Evolutionary conservation across 2,797 vertebrate genomes (phyloP).

Genomic region (Pygocentrus nattereri): DNA sequence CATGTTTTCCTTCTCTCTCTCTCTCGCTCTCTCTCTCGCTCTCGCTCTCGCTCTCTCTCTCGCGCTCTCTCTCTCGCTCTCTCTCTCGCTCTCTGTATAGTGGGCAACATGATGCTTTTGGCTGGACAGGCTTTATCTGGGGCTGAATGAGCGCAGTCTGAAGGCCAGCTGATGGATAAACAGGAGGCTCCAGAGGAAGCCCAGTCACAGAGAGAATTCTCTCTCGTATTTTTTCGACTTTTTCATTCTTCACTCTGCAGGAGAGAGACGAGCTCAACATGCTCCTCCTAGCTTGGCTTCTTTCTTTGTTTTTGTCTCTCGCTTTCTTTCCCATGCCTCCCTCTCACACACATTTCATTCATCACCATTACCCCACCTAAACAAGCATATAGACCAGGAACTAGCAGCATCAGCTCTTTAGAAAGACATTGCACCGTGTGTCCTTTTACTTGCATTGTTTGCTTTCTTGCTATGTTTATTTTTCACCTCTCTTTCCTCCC

Average conservation of each 20-base stretch:
- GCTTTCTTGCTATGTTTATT: background rate
- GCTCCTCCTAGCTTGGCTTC: conserved; percentile 34
- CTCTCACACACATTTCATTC: background rate
- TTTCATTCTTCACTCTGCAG: conserved; percentile 39
- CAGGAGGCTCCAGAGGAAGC: conserved; percentile 38
- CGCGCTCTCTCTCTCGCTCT: background rate
- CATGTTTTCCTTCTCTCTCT: too few species aligned
- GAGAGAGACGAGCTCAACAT: conserved; percentile 33
- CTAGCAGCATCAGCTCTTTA: conserved; percentile 26
- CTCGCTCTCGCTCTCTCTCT: background rate
- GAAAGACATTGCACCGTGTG: background rate
- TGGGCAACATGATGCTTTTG: conserved; percentile 19
- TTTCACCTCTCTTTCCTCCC: background rate
- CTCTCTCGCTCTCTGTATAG: conserved; percentile 21
- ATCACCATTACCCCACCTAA: conserved; percentile 26
- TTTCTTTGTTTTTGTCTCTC: background rate
- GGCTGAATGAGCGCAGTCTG: conserved; percentile 47
- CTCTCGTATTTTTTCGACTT: background rate
- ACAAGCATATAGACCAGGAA: conserved; percentile 19
- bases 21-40: background rate
- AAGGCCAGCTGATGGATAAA: conserved; percentile 50
- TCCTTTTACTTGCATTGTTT: background rate
- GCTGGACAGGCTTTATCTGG: conserved; percentile 45
- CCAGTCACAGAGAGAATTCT: conserved; percentile 20
- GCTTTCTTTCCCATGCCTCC: background rate